Conservation (phyloP, 2,888 invertebrate species). For the Pteria penguin region DNA sequence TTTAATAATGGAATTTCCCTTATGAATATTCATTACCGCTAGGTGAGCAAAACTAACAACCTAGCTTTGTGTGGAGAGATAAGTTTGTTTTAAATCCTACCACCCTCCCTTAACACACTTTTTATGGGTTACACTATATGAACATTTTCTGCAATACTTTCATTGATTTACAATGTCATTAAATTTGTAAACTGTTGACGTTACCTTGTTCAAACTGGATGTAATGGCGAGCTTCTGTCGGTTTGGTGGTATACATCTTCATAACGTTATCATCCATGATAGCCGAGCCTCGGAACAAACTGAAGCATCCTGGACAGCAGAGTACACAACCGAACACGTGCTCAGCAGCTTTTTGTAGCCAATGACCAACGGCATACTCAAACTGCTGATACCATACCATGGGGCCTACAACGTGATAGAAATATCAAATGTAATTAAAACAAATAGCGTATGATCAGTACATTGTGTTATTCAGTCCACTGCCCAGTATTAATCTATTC, state of each 20-base stretch:
- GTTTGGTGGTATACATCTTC: slow-evolving; percentile 90
- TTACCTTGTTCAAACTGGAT: slow-evolving; percentile 94
- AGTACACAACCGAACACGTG: slow-evolving; percentile 99
- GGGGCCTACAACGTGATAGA: slow-evolving; percentile 85
- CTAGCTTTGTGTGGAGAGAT: too few species aligned
- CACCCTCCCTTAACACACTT: too few species aligned
- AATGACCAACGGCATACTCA: slow-evolving; percentile 99
- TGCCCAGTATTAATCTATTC: too few species aligned
- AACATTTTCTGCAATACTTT: not conserved
- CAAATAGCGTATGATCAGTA: not conserved
- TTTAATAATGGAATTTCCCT: too few species aligned
- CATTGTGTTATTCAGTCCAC: too few species aligned
- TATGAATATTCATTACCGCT: too few species aligned
- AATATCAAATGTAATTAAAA: not conserved
- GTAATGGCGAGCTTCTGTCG: slow-evolving; percentile 88
- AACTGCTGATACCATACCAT: slow-evolving; percentile 99
- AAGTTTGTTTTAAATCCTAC: too few species aligned
- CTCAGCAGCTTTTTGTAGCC: slow-evolving; percentile 99
- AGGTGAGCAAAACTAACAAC: too few species aligned
- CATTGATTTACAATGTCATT: not conserved
- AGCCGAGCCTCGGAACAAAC: slow-evolving; percentile 91
- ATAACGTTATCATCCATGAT: slow-evolving; percentile 95
- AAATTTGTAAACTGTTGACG: not conserved
- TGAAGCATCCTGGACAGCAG: slow-evolving; percentile 95
- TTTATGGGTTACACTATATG: not conserved